These are phyloP conservation scores for Nibea coibor DNA, from an alignment of 2,113 vertebrate genomes.

Conservation along the genomic window DNA sequence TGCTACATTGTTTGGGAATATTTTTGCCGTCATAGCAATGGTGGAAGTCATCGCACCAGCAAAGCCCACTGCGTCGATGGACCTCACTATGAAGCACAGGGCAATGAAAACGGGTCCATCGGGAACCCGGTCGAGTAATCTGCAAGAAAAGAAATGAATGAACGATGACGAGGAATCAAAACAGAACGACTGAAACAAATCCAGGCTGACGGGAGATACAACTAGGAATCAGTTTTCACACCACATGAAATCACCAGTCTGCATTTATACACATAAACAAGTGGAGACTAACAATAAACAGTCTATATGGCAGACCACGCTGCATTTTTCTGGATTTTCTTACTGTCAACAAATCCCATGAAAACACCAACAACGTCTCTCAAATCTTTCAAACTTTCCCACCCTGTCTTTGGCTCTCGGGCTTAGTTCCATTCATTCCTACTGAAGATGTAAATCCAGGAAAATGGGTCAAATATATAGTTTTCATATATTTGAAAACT, in stretches of 20 bases:
- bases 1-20: constrained; percentile 93
- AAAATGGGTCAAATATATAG: no score
- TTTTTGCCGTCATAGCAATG: constrained; percentile 88
- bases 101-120: constrained; percentile 85
- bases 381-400: neutral
- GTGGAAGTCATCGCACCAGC: constrained; percentile 89
- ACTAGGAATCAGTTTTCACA: neutral
- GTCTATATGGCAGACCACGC: no score
- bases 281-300: neutral
- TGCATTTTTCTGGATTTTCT: neutral
- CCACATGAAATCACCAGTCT: neutral
- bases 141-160: constrained; percentile 59
- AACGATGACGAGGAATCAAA: neutral
- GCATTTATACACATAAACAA: neutral
- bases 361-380: neutral
- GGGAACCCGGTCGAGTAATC: constrained; percentile 88
- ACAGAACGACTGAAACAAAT: neutral
- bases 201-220: neutral
- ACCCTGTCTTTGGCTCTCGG: neutral
- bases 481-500: neutral
- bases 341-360: neutral
- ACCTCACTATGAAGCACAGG: constrained; percentile 91
- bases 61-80: constrained; percentile 91
- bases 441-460: neutral
- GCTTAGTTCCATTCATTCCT: neutral